Evolutionary conservation across 2,888 invertebrate genomes (phyloP).

Genomic region (Hoplodrina blanda): DNA sequence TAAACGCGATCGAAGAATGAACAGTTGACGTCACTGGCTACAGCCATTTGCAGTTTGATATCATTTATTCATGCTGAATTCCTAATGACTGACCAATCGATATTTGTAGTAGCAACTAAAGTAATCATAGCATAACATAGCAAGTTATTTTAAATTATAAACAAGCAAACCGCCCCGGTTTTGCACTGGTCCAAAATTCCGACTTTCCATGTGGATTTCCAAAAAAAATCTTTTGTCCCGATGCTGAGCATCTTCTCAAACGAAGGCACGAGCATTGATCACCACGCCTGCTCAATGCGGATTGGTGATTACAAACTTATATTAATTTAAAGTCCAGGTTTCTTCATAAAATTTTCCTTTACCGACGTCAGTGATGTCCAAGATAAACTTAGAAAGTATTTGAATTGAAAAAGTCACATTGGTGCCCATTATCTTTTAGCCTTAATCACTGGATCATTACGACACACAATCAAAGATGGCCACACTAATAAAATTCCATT

Average conservation of each 20-base stretch:
- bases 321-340: not conserved
- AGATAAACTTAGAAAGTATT: no score
- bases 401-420: no score
- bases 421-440: no score
- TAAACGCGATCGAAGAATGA: not conserved
- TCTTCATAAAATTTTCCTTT: not conserved
- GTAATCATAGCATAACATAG: not conserved
- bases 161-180: not conserved
- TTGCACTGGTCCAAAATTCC: no score
- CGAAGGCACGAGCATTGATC: not conserved
- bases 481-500: conserved; percentile 29
- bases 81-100: conserved; percentile 16
- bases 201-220: no score
- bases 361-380: no score
- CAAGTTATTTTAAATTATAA: not conserved
- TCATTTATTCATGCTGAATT: conserved; percentile 25
- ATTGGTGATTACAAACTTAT: not conserved
- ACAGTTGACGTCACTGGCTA: not conserved
- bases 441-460: no score
- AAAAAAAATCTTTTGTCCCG: no score
- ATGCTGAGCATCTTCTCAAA: no score
- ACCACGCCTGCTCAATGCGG: not conserved
- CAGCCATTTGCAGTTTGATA: not conserved
- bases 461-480: conserved; percentile 6
- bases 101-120: conserved; percentile 1